phyloP scores from a whole-genome alignment of 2,888 invertebrate genomes.

The Plagodis dolabraria region DNA sequence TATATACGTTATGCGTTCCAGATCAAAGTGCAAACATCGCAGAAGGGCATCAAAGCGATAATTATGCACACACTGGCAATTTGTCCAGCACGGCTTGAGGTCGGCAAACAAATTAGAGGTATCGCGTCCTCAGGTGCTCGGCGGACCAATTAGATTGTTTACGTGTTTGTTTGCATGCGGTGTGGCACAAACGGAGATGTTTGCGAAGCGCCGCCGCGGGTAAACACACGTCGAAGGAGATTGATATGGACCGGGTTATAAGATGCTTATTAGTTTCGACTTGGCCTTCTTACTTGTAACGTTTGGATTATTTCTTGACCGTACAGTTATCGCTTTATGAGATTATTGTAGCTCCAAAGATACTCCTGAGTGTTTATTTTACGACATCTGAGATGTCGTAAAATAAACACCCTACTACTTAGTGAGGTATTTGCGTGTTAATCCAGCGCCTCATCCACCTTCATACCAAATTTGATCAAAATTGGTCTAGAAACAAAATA shows the following conservation, averaged over 20 bases:
- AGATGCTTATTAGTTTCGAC: not conserved
- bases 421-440: too few relatives aligned
- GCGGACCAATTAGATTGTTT: conserved; percentile 34
- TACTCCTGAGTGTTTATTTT: too few relatives aligned
- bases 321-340: too few relatives aligned
- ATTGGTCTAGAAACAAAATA: too few relatives aligned
- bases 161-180: conserved; percentile 30
- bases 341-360: too few relatives aligned
- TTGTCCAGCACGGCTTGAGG: conserved; percentile 30
- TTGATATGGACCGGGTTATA: conserved; percentile 17
- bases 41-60: conserved; percentile 23
- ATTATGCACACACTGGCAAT: conserved; percentile 27
- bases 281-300: not conserved
- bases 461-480: too few relatives aligned
- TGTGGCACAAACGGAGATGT: conserved; percentile 10
- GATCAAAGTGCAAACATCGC: conserved; percentile 13
- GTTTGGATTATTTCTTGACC: too few relatives aligned
- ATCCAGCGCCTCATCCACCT: too few relatives aligned
- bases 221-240: conserved; percentile 22
- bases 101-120: conserved; percentile 36
- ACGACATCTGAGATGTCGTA: too few relatives aligned
- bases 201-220: conserved; percentile 20
- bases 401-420: too few relatives aligned
- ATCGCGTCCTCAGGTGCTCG: conserved; percentile 30
- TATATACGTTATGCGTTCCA: too few relatives aligned